A percentile compares a stretch with the other conserved stretches of the same genome.
Evolutionary conservation across 2,113 vertebrate species (phyloP).

Genomic region (Blennius ocellaris): DNA sequence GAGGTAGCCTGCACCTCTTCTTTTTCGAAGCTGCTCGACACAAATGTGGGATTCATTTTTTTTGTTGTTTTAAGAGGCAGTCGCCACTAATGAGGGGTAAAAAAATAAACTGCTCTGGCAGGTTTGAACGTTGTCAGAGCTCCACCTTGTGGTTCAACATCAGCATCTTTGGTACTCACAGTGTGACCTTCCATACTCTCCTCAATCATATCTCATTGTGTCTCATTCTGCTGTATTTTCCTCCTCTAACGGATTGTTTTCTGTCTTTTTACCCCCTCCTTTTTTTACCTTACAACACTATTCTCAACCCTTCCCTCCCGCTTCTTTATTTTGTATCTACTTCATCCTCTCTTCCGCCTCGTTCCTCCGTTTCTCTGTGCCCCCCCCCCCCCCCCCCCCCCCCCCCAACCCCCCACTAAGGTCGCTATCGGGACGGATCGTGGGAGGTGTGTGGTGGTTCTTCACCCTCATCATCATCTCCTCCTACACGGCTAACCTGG

Average conservation of each 20-base stretch:
- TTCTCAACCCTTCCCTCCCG: neutral
- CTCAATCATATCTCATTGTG: slow-evolving; percentile 15
- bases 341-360: slow-evolving; percentile 1
- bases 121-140: slow-evolving; percentile 47
- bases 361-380: neutral
- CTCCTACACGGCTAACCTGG: slow-evolving; percentile 97
- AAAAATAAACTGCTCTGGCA: slow-evolving; percentile 6
- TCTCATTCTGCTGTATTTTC: neutral
- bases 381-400: too few species aligned
- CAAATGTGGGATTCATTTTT: slow-evolving; percentile 9
- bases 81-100: slow-evolving; percentile 48
- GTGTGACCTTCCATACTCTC: slow-evolving; percentile 16
- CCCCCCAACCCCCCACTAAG: slow-evolving; percentile 68
- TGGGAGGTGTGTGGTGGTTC: slow-evolving; percentile 99
- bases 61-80: slow-evolving; percentile 22
- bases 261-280: slow-evolving; percentile 6
- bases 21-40: slow-evolving; percentile 27
- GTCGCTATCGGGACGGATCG: slow-evolving; percentile 97
- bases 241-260: slow-evolving; percentile 34
- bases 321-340: neutral
- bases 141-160: slow-evolving; percentile 60
- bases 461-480: slow-evolving; percentile 99
- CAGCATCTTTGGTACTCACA: neutral
- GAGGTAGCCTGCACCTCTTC: slow-evolving; percentile 8
- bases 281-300: too few species aligned